These are phyloP conservation scores for Tachysurus fulvidraco DNA, from an alignment of 2,113 vertebrate species.

Conservation along the genomic window DNA sequence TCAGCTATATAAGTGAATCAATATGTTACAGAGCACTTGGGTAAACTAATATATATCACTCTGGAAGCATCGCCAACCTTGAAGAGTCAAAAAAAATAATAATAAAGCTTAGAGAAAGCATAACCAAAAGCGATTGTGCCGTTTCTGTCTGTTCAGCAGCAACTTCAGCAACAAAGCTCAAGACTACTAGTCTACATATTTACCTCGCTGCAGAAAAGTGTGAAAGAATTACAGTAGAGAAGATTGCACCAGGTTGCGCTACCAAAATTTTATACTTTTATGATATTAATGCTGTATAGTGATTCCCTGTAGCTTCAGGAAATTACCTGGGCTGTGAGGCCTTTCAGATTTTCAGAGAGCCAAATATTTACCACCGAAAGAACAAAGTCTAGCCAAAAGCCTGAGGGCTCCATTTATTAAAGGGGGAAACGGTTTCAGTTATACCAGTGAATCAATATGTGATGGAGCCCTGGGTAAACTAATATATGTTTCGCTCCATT, in stretches of 20 bases:
- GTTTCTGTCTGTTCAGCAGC: neutral
- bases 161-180: neutral
- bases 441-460: constrained; percentile 28
- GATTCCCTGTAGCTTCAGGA: constrained; percentile 11
- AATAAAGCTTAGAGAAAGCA: neutral
- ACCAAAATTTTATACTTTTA: neutral
- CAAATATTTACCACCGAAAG: constrained; percentile 50
- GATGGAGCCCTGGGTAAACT: constrained; percentile 19
- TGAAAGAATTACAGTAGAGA: neutral
- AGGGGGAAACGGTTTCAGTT: constrained; percentile 42
- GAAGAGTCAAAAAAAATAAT: neutral
- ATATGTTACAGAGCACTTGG: neutral
- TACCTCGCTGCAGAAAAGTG: neutral
- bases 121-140: neutral
- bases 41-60: neutral
- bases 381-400: constrained; percentile 35
- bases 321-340: constrained; percentile 7
- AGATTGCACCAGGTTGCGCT: constrained; percentile 8
- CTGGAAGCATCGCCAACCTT: neutral
- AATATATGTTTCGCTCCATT: constrained; percentile 1
- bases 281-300: constrained; percentile 15
- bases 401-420: constrained; percentile 47
- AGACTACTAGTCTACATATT: neutral
- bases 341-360: constrained; percentile 38
- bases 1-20: neutral